Evolutionary conservation across 2,113 vertebrate species (phyloP).

Genomic region (Eptesicus fuscus): DNA sequence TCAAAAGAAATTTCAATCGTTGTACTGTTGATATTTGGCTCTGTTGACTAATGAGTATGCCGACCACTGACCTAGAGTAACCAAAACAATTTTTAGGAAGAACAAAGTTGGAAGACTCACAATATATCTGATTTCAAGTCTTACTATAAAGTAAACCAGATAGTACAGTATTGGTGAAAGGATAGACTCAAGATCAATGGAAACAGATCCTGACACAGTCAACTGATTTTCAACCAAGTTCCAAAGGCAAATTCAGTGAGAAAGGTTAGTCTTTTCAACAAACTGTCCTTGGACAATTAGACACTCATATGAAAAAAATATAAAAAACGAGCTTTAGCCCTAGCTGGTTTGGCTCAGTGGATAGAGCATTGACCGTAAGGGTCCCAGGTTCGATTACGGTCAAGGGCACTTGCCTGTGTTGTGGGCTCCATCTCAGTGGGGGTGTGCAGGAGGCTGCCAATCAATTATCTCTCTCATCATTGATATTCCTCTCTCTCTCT

Average conservation of each 20-base stretch:
- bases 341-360: too few species aligned
- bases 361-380: too few species aligned
- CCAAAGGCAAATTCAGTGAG: background rate
- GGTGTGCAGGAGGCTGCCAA: too few species aligned
- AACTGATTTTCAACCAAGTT: background rate
- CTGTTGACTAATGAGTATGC: too few species aligned
- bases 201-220: background rate
- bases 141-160: background rate
- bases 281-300: background rate
- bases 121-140: background rate
- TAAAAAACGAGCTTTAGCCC: too few species aligned
- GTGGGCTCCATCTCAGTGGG: too few species aligned
- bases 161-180: background rate
- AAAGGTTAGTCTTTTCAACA: background rate
- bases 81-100: background rate
- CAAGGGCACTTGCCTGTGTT: too few species aligned
- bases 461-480: too few species aligned
- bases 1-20: too few species aligned
- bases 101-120: background rate
- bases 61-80: background rate
- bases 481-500: too few species aligned
- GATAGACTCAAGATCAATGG: background rate
- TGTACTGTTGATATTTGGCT: too few species aligned
- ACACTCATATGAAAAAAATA: background rate
- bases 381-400: too few species aligned